Evolutionary conservation across 2,113 vertebrate genomes (phyloP).

Genomic region (Thunnus thynnus): DNA sequence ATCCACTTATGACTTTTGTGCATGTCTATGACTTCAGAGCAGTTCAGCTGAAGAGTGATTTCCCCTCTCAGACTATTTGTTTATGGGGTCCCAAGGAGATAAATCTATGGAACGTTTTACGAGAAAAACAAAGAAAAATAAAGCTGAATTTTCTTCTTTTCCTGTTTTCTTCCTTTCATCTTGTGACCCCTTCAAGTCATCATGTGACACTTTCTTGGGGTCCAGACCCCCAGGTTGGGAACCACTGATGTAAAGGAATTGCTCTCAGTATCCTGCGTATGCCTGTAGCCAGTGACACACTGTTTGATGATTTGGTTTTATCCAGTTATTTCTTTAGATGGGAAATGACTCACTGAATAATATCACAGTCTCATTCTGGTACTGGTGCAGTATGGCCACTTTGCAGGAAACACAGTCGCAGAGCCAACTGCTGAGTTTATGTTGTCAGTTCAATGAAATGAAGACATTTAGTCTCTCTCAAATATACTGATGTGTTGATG

Average conservation of each 20-base stretch:
- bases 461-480: slow-evolving; percentile 26
- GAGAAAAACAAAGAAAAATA: too few species aligned
- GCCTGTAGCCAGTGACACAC: not conserved
- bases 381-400: slow-evolving; percentile 1
- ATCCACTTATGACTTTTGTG: too few species aligned
- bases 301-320: slow-evolving; percentile 10
- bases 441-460: slow-evolving; percentile 29
- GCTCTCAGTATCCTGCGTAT: not conserved
- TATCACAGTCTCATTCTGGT: slow-evolving; percentile 1
- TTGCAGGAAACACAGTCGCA: not conserved
- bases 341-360: slow-evolving; percentile 14
- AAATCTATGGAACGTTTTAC: too few species aligned
- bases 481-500: slow-evolving; percentile 26
- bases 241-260: not conserved
- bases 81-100: too few species aligned
- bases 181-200: too few species aligned
- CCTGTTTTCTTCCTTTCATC: not conserved
- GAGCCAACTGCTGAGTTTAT: slow-evolving; percentile 25
- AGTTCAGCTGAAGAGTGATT: too few species aligned
- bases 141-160: too few species aligned
- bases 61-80: too few species aligned
- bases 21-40: too few species aligned
- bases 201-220: not conserved
- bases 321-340: not conserved
- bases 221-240: not conserved